Evolutionary conservation across 2,113 vertebrate genomes (phyloP).

Genomic region (Mus pahari): DNA sequence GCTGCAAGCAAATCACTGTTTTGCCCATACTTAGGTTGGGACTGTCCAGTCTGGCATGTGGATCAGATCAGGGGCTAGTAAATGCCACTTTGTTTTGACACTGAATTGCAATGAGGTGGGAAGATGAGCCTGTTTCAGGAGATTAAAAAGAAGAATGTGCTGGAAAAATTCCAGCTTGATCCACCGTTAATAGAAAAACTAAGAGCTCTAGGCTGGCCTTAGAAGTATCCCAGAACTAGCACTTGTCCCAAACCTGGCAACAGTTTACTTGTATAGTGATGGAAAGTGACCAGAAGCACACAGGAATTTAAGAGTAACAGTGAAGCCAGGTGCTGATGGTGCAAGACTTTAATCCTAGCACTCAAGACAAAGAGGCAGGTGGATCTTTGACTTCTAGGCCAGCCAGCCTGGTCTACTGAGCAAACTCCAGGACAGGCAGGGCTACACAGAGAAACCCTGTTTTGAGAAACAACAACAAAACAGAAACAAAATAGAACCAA

Average conservation of each 20-base stretch:
- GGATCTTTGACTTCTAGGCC: too few relatives aligned
- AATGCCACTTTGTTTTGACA: slow-evolving; percentile 75
- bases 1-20: slow-evolving; percentile 12
- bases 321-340: neutral
- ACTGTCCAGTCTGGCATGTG: slow-evolving; percentile 55
- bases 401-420: neutral
- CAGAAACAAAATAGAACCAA: too few relatives aligned
- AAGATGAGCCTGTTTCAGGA: slow-evolving; percentile 56
- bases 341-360: neutral
- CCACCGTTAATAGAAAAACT: slow-evolving; percentile 47
- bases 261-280: slow-evolving; percentile 19
- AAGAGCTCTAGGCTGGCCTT: neutral
- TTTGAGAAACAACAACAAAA: neutral
- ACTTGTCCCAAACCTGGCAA: slow-evolving; percentile 10
- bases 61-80: slow-evolving; percentile 70
- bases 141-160: slow-evolving; percentile 59
- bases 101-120: slow-evolving; percentile 59
- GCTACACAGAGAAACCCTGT: neutral
- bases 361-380: neutral
- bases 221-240: slow-evolving; percentile 22
- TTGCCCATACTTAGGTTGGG: slow-evolving; percentile 28
- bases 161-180: slow-evolving; percentile 29
- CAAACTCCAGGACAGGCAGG: neutral
- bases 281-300: slow-evolving; percentile 12
- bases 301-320: neutral